Evolutionary conservation across 2,113 vertebrate species (phyloP).

Genomic region (Neodon shergylaensis): DNA sequence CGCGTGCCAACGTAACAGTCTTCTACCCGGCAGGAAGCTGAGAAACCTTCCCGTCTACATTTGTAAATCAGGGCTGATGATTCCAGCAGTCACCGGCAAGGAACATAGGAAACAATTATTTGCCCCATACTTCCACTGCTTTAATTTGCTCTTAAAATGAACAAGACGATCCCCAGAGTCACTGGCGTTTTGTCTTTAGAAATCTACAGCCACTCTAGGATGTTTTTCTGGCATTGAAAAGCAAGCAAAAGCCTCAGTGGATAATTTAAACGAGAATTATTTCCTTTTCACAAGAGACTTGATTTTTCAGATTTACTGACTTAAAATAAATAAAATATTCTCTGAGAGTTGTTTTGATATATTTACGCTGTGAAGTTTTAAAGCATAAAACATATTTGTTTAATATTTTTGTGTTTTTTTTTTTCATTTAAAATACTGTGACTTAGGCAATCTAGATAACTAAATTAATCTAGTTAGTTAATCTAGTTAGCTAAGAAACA

Average conservation of each 20-base stretch:
- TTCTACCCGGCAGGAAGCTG: slow-evolving; percentile 97
- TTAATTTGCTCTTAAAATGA: slow-evolving; percentile 89
- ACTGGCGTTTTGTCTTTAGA: slow-evolving; percentile 82
- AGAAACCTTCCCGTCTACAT: slow-evolving; percentile 99
- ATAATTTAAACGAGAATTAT: slow-evolving; percentile 73
- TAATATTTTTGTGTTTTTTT: slow-evolving; percentile 45
- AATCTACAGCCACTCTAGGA: slow-evolving; percentile 74
- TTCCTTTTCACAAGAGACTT: slow-evolving; percentile 70
- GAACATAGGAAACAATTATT: slow-evolving; percentile 91
- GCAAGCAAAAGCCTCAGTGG: slow-evolving; percentile 71
- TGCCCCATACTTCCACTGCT: slow-evolving; percentile 86
- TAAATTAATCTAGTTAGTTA: no score
- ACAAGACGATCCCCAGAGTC: slow-evolving; percentile 83
- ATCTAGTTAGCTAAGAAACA: neutral
- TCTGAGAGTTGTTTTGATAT: slow-evolving; percentile 55
- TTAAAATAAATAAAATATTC: slow-evolving; percentile 8
- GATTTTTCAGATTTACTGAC: slow-evolving; percentile 44
- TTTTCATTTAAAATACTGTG: slow-evolving; percentile 22
- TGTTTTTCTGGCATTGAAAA: slow-evolving; percentile 71
- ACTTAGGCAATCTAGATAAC: neutral
- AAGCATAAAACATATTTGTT: slow-evolving; percentile 14
- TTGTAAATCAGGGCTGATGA: slow-evolving; percentile 99
- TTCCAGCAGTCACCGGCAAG: slow-evolving; percentile 97
- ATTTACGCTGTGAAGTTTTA: slow-evolving; percentile 53
- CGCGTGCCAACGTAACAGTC: slow-evolving; percentile 95